Base-by-base conservation (phyloP, 2,888 invertebrate genomes). In the Hofmannophila pseudospretella region DNA sequence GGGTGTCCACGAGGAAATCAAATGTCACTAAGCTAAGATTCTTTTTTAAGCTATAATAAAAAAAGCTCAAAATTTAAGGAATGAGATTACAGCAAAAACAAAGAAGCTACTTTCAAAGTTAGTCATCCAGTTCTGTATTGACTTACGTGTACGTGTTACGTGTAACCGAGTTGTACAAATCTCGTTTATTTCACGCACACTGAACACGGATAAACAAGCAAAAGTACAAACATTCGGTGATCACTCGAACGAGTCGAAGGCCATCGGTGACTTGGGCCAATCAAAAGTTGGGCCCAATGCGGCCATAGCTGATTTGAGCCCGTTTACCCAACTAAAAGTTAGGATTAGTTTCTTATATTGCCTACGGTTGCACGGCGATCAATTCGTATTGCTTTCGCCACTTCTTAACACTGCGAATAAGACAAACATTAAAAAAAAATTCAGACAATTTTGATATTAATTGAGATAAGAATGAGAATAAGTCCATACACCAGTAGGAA, bases 301-400 rank as follows among this genome's bases (percentile, higher is more conserved):
- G 42, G 46, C 39, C 34, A 38, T 39, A 37, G 45, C 44, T 41
- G 44, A 39, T 48, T 46, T 44, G 39, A 29, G 36, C 36, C 41
- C 37, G 46, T 44, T 46, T 42, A 34, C 32, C 9, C 37, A 68
- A 68, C 66, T 66, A 61, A 62, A 69, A 71, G 50, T 71, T 70
- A 42, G 57, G 57, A 68, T 70, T 69, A 72, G 66, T 69, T 50
- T 66, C 49, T 53, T 58, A 58, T 61, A 65, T 68, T 63, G 52
- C 41, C 58, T 42, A 54, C 39, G 53, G 53, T 54, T 46, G 36
- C 53, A 47, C 38, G 32, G 20, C 34, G 39, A 45, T 52, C 34
- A 34, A 31, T 34, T 34, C 16, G 8, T 28, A 28, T 10, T 27
- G 27, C 12, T 27, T 27, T 16, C 16, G 5, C 3, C 16, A 16